Evolutionary conservation across 2,797 vertebrate genomes (phyloP), one percentile per base, ranked within the genome.

Genomic region (Scomberomorus guttatus): DNA sequence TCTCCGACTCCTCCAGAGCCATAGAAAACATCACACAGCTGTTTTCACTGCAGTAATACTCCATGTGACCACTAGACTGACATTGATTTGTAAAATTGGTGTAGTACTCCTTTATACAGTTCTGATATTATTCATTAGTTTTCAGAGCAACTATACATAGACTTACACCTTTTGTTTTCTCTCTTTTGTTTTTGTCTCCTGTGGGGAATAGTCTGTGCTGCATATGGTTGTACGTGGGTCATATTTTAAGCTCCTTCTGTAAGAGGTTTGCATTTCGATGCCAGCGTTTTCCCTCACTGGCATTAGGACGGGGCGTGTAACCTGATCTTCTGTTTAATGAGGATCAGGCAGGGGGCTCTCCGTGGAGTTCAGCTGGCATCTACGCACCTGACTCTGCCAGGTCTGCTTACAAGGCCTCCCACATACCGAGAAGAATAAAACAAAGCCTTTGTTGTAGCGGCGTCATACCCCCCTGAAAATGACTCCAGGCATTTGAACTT

Each of bases 241-340:
- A 79, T 75, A 80, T 72, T 76, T 75, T 72, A 34, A 70, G 68
- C 51, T 74, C 48, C 24, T 82, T 65, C 57, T 80, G 70, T 72
- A 62, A 75, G 77, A 85, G 69, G 76, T 76, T 87, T 71, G 42
- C 65, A 69, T 91, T 88, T 89, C 50, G 64, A 79, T 82, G 75
- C 75, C 75, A 71, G 66, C 12, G 6, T 61, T 46, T 25, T 18
- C 22, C 65, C 22, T 57, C 65, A 29, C 64, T 80, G 72, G 81
- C 61, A 72, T 85, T 82, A 72, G 80, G 67, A 63, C 3, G 12
- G 59, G 65, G 25, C 18, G 0, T 82, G 88, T 86, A 92, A 92
- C 83, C 57, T 75, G 85, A 90, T 88, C 87, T 82, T 80, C 54
- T 78, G 66, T 89, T 85, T 83, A 83, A 83, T 89, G 72, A 84